Evolutionary conservation across 2,888 invertebrate species (phyloP).

Genomic region (Clitarchus hookeri): DNA sequence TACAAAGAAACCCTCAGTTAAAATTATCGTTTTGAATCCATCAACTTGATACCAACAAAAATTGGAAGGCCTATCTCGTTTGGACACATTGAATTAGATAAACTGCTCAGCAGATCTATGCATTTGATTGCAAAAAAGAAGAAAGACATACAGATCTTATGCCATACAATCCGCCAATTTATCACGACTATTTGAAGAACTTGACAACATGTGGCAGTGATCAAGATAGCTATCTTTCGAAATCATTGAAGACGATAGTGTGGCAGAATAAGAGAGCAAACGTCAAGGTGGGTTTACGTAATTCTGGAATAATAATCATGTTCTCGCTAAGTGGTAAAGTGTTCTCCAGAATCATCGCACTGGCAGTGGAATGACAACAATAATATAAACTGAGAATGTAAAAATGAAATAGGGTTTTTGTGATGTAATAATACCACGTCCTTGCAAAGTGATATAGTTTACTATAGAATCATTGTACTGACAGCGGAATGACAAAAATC

Average conservation of each 20-base stretch:
- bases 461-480: not conserved
- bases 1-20: not conserved
- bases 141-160: not conserved
- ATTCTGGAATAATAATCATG: not conserved
- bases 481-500: not conserved
- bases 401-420: not conserved
- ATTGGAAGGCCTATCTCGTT: not conserved
- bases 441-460: not conserved
- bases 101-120: not conserved
- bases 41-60: not conserved
- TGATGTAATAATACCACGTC: not conserved
- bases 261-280: no score
- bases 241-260: no score
- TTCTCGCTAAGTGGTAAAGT: not conserved
- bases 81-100: not conserved
- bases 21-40: not conserved
- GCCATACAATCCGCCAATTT: not conserved
- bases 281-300: no score
- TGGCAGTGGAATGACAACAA: no score
- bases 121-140: not conserved
- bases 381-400: not conserved
- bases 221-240: no score
- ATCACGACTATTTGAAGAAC: not conserved
- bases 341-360: no score
- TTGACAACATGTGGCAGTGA: not conserved